A percentile compares a stretch with the other conserved stretches of the same genome.
Conservation (phyloP, 1,140 invertebrate genomes). For the Gryllus bimaculatus region DNA sequence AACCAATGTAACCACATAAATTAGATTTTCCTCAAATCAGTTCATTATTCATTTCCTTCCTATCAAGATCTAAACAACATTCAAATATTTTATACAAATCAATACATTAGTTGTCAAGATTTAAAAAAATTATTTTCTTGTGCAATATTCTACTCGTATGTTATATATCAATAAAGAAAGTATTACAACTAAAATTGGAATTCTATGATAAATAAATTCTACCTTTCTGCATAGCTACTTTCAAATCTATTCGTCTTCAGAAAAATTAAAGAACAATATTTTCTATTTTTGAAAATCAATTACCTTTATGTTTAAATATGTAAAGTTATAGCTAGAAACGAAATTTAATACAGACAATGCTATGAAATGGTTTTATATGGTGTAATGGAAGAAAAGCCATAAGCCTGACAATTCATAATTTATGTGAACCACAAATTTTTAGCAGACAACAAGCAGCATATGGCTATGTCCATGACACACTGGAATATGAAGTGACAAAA, state of each 20-base stretch:
- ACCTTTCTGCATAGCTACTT: neutral
- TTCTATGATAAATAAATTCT: neutral
- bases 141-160: neutral
- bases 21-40: neutral
- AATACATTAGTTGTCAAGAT: neutral
- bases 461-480: neutral
- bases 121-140: neutral
- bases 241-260: neutral
- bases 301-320: neutral
- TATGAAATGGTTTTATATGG: neutral
- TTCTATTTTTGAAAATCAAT: neutral
- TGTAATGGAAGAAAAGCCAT: neutral
- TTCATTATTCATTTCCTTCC: neutral
- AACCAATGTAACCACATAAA: neutral
- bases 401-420: neutral
- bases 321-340: neutral
- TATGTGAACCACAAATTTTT: neutral
- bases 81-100: neutral
- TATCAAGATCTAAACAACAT: neutral
- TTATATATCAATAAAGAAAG: too few relatives aligned
- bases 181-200: neutral
- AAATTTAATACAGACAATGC: neutral
- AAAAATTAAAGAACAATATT: neutral
- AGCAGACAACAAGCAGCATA: neutral
- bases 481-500: neutral